Conservation (phyloP, 2,113 vertebrate species). For the Ptyas mucosa region DNA sequence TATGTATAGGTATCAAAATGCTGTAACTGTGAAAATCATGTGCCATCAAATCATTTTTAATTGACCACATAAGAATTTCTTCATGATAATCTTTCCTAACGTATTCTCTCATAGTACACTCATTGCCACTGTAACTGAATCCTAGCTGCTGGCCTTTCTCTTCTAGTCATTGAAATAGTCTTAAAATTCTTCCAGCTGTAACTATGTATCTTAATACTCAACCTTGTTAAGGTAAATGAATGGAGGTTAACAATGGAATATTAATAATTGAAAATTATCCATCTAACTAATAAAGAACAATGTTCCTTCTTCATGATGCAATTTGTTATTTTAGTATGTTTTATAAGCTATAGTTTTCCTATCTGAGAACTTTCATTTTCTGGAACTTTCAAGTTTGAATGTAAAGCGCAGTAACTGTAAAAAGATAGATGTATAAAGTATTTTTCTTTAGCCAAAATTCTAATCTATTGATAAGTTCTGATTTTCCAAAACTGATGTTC, state of each 20-base stretch:
- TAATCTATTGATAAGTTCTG: slow-evolving; percentile 21
- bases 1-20: not conserved
- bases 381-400: slow-evolving; percentile 1
- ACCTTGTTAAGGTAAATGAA: slow-evolving; percentile 40
- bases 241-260: slow-evolving; percentile 14
- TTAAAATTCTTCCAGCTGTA: slow-evolving; percentile 42
- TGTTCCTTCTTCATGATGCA: slow-evolving; percentile 27
- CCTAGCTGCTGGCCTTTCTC: not conserved
- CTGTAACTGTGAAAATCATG: not conserved
- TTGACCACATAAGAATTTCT: not conserved
- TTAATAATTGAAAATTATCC: not conserved
- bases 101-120: not conserved
- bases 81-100: not conserved
- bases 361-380: slow-evolving; percentile 28
- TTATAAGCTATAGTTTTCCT: slow-evolving; percentile 11
- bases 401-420: slow-evolving; percentile 27
- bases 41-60: not conserved
- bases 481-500: slow-evolving; percentile 25
- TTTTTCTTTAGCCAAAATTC: slow-evolving; percentile 20
- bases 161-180: not conserved
- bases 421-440: slow-evolving; percentile 33
- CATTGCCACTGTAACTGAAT: not conserved
- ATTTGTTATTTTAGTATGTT: slow-evolving; percentile 23
- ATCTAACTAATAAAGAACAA: slow-evolving; percentile 33
- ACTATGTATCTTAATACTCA: slow-evolving; percentile 50